A percentile compares a stretch with the other conserved stretches of the same genome.
Evolutionary conservation across 1,140 invertebrate species (phyloP).

Genomic region (Orius laevigatus): DNA sequence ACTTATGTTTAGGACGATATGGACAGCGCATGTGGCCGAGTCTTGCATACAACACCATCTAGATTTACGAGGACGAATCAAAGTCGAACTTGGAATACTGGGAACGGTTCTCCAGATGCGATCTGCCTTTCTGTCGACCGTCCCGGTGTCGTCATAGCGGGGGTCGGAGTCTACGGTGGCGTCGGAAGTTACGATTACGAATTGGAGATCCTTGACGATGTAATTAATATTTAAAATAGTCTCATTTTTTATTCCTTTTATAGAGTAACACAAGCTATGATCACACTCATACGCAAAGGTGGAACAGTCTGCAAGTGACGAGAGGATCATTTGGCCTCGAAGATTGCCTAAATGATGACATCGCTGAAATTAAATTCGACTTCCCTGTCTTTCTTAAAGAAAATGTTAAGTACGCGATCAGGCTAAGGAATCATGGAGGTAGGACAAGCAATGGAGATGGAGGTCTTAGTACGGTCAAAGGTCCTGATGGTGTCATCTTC

Average conservation of each 20-base stretch:
- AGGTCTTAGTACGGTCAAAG: conserved; percentile 68
- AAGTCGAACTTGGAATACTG: conserved; percentile 87
- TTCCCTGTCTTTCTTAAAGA: conserved; percentile 63
- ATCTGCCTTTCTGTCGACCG: conserved; percentile 89
- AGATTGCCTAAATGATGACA: conserved; percentile 58
- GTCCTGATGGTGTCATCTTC: conserved; percentile 82
- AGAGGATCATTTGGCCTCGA: conserved; percentile 58
- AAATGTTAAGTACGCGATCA: conserved; percentile 73
- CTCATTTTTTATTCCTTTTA: conserved; percentile 1
- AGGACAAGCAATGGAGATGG: conserved; percentile 86
- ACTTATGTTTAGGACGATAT: conserved; percentile 36
- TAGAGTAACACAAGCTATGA: conserved; percentile 31
- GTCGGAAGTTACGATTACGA: conserved; percentile 77
- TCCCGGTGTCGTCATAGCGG: conserved; percentile 72
- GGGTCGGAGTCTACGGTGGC: conserved; percentile 78
- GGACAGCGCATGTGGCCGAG: conserved; percentile 41
- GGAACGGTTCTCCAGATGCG: conserved; percentile 90
- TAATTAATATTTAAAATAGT: too few species aligned
- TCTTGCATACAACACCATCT: conserved; percentile 69
- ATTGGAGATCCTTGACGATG: conserved; percentile 77
- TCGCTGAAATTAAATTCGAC: conserved; percentile 83
- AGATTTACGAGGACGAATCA: conserved; percentile 80
- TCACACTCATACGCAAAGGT: conserved; percentile 43
- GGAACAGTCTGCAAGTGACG: conserved; percentile 57
- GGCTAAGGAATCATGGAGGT: conserved; percentile 79